Percentiles rank a stretch among this genome's conserved stretches.
These are phyloP conservation scores for Herpailurus yagouaroundi DNA, from an alignment of 2,113 vertebrate genomes.

Conservation along the genomic window DNA sequence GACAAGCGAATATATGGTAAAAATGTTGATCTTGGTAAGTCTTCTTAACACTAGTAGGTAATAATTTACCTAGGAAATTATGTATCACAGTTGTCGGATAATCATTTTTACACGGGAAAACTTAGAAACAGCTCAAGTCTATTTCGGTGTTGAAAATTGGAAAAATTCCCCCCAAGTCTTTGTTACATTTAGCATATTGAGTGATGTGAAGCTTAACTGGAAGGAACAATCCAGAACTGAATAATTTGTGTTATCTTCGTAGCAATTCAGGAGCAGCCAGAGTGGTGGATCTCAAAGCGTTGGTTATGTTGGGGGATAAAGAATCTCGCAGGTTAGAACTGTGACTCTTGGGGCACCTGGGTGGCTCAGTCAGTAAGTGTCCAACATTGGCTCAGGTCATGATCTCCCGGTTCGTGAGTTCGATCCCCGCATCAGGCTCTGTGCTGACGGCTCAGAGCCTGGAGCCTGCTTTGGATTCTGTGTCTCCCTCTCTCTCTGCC, in stretches of 20 bases:
- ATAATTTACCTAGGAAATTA: constrained; percentile 40
- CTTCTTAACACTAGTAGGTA: background rate
- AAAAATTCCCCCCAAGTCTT: background rate
- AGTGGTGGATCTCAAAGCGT: background rate
- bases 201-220: background rate
- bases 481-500: no score
- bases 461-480: no score
- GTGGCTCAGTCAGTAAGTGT: no score
- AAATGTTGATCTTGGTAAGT: background rate
- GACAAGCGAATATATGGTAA: constrained; percentile 19
- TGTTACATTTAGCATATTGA: background rate
- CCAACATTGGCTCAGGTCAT: no score
- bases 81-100: background rate
- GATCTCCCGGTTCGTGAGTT: no score
- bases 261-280: background rate
- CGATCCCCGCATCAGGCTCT: no score
- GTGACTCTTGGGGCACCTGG: background rate
- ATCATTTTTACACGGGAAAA: constrained; percentile 32
- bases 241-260: background rate
- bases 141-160: background rate
- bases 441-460: no score
- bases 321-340: background rate
- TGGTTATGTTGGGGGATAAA: background rate
- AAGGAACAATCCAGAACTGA: background rate
- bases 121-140: background rate